Evolutionary conservation across 2,888 invertebrate species (phyloP).

Genomic region (Branchellion lobata): DNA sequence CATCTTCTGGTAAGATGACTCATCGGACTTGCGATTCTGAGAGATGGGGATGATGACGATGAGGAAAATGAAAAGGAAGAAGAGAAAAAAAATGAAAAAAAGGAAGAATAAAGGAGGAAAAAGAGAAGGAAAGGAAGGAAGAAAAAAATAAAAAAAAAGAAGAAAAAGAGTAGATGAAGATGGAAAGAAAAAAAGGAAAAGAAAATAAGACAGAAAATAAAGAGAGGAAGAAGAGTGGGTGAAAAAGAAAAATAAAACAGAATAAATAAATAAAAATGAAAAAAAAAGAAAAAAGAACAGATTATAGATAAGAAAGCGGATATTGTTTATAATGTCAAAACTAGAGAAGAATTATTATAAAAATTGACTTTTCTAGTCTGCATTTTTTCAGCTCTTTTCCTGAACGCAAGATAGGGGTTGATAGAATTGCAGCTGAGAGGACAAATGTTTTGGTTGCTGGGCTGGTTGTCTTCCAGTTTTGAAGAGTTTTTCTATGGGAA

Average conservation of each 20-base stretch:
- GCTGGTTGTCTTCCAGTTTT: neutral
- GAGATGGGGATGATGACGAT: neutral
- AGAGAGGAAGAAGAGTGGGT: too few relatives aligned
- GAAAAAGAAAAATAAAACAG: too few relatives aligned
- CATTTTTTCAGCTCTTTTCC: conserved; percentile 97
- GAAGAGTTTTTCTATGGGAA: neutral
- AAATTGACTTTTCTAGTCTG: conserved; percentile 80
- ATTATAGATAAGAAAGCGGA: too few relatives aligned
- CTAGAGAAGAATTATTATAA: neutral
- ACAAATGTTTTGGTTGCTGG: neutral
- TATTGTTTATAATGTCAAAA: too few relatives aligned
- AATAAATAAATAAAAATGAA: too few relatives aligned
- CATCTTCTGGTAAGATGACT: conserved; percentile 98
- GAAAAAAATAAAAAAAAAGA: too few relatives aligned
- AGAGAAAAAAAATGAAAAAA: neutral
- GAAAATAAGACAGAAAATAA: too few relatives aligned
- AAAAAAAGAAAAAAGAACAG: too few relatives aligned
- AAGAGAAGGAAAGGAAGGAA: too few relatives aligned
- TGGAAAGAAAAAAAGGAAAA: too few relatives aligned
- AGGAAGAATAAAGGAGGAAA: too few relatives aligned
- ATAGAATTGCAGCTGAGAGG: conserved; percentile 64
- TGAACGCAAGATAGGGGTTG: conserved; percentile 97
- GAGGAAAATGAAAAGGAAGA: neutral
- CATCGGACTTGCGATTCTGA: conserved; percentile 91
- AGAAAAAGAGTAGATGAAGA: too few relatives aligned